Base-by-base conservation (phyloP, 2,888 invertebrate genomes). In the Phaonia tiefii region DNA sequence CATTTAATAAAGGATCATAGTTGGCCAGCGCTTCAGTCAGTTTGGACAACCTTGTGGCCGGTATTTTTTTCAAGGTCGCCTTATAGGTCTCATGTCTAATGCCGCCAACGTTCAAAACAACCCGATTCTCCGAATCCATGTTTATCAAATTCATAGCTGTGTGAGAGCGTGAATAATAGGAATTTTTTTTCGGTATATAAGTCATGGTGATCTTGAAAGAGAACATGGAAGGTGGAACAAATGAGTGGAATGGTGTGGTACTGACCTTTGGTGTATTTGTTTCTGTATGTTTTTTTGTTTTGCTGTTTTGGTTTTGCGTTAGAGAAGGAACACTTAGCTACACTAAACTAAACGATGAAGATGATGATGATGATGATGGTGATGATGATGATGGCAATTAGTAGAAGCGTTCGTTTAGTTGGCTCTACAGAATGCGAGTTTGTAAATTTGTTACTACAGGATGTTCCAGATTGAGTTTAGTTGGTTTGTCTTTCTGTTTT, bases 1-100 rank as follows among this genome's bases (percentile, higher is more conserved):
- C 99, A 92, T 99, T 99, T 88, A 99, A 94, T 88, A 99, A 97
- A 66, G 99, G 98, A 92, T 99, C 99, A 92, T 99, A 99, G 92
- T 99, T 99, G 90, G 98, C 99, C 87, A 99, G 93, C 58, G 98
- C 98, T 92, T 99, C 99, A 82, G 98, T 98, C 85, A 98, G 93
- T 84, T 98, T 93, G 67, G 98, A 98, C 85, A 99, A 93, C 83
- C 98, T 93, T 71, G 98, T 99, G 88, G 98, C 98, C 44, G 98
- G 98, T 89, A 98, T 99, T 93, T 99, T 99, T 93, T 98, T 98
- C 88, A 98, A 92, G 83, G 98, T 99, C 83, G 97, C 97, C 92
- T 97, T 97, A 92, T 97, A 97, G 79, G 97, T 97, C 92, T 98
- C 99, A 92, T 99, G 98, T 77, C 99, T 94, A 88, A 99, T 98